A percentile compares a stretch with the other conserved stretches of the same genome.
phyloP scores from a whole-genome alignment of 2,888 invertebrate genomes.

The Nymphalis c-album region DNA sequence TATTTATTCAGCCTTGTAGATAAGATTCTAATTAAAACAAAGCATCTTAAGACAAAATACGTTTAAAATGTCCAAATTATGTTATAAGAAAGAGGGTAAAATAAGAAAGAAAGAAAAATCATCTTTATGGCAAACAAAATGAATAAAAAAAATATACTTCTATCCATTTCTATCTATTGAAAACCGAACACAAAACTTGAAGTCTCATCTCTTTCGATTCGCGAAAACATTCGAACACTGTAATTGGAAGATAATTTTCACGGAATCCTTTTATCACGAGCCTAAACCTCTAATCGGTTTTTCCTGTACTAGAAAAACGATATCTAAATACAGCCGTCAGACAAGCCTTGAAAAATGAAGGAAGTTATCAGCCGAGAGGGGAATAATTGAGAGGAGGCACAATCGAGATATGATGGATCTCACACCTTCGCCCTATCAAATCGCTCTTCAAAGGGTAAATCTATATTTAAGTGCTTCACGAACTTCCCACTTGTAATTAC shows the following conservation, averaged over 20 bases:
- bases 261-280: background rate
- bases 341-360: constrained; percentile 67
- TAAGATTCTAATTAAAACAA: too few relatives aligned
- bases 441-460: constrained; percentile 77
- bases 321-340: constrained; percentile 45
- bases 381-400: constrained; percentile 71
- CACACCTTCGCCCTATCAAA: constrained; percentile 71
- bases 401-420: constrained; percentile 78
- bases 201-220: too few relatives aligned
- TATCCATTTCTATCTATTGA: too few relatives aligned
- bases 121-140: too few relatives aligned
- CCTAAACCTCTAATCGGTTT: constrained; percentile 10
- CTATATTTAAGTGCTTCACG: constrained; percentile 74
- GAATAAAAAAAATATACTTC: too few relatives aligned
- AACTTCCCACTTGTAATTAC: constrained; percentile 74
- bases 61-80: too few relatives aligned
- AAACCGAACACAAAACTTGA: too few relatives aligned
- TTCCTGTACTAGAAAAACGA: constrained; percentile 33
- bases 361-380: constrained; percentile 65
- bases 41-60: too few relatives aligned
- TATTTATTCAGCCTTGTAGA: too few relatives aligned
- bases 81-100: too few relatives aligned
- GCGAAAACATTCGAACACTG: background rate
- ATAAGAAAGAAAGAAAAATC: too few relatives aligned
- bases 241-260: background rate